Percentiles rank a stretch among this genome's conserved stretches.
Conservation (phyloP, 2,888 invertebrate species). For the Ferrisia virgata region DNA sequence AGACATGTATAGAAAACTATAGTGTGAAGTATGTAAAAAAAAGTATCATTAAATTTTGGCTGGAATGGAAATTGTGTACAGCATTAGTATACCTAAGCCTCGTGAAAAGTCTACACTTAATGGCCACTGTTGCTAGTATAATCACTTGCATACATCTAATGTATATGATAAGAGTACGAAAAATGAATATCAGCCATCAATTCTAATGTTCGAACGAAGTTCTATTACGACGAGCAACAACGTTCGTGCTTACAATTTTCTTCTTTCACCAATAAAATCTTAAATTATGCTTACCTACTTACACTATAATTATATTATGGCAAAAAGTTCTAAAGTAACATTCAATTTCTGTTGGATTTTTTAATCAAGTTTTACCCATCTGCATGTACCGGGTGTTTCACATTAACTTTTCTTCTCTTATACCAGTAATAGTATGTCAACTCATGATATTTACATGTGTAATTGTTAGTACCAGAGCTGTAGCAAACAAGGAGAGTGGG, state of each 20-base stretch:
- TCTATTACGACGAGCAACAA: not conserved
- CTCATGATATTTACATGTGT: too few relatives aligned
- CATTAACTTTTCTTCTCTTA: too few relatives aligned
- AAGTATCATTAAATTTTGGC: not conserved
- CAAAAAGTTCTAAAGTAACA: not conserved
- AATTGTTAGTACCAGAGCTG: too few relatives aligned
- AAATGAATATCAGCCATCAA: not conserved
- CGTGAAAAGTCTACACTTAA: not conserved
- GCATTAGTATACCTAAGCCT: not conserved
- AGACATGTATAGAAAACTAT: not conserved
- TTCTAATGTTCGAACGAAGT: not conserved
- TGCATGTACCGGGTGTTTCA: too few relatives aligned
- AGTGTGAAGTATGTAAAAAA: not conserved
- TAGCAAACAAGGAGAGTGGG: too few relatives aligned
- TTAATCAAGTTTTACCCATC: not conserved
- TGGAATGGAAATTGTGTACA: not conserved
- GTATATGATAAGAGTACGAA: not conserved
- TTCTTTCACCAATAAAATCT: not conserved
- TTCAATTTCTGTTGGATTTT: not conserved
- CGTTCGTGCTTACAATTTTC: not conserved
- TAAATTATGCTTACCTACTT: not conserved
- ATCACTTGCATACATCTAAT: not conserved
- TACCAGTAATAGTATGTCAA: too few relatives aligned
- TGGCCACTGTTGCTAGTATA: not conserved
- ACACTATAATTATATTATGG: not conserved